Conservation (phyloP, 2,113 vertebrate species). For the Glaucomys volans region DNA sequence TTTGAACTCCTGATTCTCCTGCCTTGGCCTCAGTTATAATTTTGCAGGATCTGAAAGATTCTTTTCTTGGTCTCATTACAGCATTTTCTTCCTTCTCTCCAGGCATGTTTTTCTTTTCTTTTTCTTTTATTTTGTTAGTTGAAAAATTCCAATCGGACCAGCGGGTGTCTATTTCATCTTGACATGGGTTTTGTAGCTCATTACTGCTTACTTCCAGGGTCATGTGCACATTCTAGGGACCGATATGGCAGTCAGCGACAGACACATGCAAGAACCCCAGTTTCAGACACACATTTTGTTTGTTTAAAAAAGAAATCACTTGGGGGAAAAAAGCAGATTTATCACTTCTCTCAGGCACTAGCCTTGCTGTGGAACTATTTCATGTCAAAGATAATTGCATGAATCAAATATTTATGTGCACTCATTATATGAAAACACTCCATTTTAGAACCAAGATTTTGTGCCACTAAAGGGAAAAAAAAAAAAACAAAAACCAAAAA, state of each 20-base stretch:
- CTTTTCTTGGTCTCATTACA: conserved; percentile 47
- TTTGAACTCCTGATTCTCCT: too few relatives aligned
- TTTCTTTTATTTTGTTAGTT: conserved; percentile 54
- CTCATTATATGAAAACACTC: conserved; percentile 80
- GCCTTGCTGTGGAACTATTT: conserved; percentile 79
- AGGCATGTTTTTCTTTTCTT: neutral
- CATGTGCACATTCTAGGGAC: neutral
- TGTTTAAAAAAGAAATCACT: conserved; percentile 67
- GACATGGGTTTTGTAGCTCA: neutral
- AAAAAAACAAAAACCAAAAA: conserved; percentile 61
- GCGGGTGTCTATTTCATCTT: conserved; percentile 14
- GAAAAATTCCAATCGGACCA: conserved; percentile 10
- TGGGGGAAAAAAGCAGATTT: conserved; percentile 70
- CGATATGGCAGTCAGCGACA: neutral
- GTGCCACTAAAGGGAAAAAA: conserved; percentile 37
- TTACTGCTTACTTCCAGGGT: neutral
- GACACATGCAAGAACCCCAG: neutral
- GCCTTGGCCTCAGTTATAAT: neutral
- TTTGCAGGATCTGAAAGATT: conserved; percentile 40
- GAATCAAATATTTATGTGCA: conserved; percentile 87
- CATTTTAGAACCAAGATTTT: conserved; percentile 77
- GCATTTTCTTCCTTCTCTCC: conserved; percentile 25
- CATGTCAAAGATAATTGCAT: conserved; percentile 83
- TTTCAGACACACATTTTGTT: conserved; percentile 30
- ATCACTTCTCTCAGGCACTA: conserved; percentile 79